Conservation (phyloP, 1,140 invertebrate genomes). For the Rhizoglyphus robini region DNA sequence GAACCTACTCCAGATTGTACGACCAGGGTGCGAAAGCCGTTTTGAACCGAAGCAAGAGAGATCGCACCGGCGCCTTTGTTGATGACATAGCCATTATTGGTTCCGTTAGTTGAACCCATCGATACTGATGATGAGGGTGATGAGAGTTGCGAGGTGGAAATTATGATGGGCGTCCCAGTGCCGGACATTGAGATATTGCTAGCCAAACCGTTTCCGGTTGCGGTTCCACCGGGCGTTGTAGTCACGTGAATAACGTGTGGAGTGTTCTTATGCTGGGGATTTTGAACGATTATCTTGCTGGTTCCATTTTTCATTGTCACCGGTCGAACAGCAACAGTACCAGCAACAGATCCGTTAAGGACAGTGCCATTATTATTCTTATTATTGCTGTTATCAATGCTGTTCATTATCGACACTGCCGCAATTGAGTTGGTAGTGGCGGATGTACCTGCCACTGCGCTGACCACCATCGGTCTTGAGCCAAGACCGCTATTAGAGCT, state of each 20-base stretch:
- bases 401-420: background rate
- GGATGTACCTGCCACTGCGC: background rate
- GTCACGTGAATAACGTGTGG: constrained; percentile 2
- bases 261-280: constrained; percentile 3
- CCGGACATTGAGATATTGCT: background rate
- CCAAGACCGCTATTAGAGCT: background rate
- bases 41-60: background rate
- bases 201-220: background rate
- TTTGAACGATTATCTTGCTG: constrained; percentile 4
- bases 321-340: background rate
- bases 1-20: background rate
- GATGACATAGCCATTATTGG: background rate
- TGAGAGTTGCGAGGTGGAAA: background rate
- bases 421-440: background rate
- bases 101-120: background rate
- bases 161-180: background rate
- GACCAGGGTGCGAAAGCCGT: background rate
- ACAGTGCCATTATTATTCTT: background rate
- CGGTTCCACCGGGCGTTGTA: background rate
- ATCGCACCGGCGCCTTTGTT: background rate
- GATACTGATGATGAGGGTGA: background rate
- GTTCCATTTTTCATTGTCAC: background rate
- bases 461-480: background rate
- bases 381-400: background rate
- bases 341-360: too few relatives aligned